Evolutionary conservation across 2,797 vertebrate genomes (phyloP).

Genomic region (Dromococcyx pavoninus): DNA sequence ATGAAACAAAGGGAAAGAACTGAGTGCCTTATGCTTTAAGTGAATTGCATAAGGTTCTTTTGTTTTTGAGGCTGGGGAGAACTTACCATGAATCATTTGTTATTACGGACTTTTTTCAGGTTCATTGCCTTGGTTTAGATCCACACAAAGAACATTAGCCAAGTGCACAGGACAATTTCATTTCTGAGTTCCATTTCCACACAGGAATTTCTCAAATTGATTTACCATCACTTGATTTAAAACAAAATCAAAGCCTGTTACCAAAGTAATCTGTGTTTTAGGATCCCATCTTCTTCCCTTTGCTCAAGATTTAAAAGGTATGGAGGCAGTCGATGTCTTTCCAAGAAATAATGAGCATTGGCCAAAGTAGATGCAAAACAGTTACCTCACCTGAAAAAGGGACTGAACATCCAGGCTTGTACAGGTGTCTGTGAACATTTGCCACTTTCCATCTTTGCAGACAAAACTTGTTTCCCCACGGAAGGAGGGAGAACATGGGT

Average conservation of each 20-base stretch:
- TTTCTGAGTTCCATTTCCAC: background rate
- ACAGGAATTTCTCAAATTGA: background rate
- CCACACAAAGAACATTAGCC: background rate
- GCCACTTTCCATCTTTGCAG: constrained; percentile 68
- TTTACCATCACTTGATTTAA: background rate
- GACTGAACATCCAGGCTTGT: constrained; percentile 68
- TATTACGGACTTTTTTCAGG: background rate
- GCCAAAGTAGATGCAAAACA: background rate
- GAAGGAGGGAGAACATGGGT: constrained; percentile 61
- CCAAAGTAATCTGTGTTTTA: background rate
- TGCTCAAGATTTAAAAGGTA: background rate
- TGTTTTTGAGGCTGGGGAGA: background rate
- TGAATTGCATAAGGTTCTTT: background rate
- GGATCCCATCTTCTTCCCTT: background rate
- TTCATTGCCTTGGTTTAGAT: background rate
- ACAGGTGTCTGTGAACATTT: constrained; percentile 68
- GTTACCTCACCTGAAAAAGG: constrained; percentile 70
- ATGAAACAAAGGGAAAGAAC: background rate
- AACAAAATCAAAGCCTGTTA: background rate
- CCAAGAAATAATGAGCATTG: background rate
- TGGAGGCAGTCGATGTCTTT: background rate
- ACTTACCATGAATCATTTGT: background rate
- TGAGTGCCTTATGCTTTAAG: background rate
- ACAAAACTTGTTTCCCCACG: constrained; percentile 59
- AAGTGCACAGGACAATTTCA: background rate